Percentiles rank a stretch among this genome's conserved stretches.
These are phyloP conservation scores for Trypoxylus dichotomus DNA, from an alignment of 1,140 invertebrate genomes.

Conservation along the genomic window DNA sequence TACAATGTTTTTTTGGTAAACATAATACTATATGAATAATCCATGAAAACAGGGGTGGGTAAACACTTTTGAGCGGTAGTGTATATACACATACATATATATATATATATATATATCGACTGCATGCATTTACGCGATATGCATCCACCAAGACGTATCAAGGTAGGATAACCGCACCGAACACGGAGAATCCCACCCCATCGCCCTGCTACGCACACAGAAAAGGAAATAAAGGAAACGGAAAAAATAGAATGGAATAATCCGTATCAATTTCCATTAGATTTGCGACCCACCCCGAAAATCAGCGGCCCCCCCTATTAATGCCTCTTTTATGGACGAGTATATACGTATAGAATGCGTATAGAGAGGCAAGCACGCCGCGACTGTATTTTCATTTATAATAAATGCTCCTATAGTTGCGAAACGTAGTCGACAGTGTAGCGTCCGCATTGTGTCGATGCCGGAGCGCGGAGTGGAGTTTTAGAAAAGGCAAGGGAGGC, in stretches of 20 bases:
- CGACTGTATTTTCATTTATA: no score
- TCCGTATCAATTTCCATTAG: background rate
- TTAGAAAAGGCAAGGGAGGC: background rate
- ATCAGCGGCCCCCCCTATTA: background rate
- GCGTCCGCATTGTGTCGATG: background rate
- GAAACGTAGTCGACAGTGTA: background rate
- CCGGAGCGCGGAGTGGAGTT: background rate
- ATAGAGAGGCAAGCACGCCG: background rate
- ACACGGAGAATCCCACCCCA: background rate
- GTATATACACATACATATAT: no score
- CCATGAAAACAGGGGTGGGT: no score
- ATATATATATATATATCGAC: no score
- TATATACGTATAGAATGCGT: background rate
- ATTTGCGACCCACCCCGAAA: background rate
- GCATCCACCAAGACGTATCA: background rate
- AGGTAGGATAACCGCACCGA: background rate
- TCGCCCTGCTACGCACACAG: background rate
- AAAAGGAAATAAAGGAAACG: no score
- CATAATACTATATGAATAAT: no score
- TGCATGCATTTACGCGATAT: background rate
- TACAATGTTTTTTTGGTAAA: no score
- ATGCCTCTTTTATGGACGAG: background rate
- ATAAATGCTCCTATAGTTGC: no score
- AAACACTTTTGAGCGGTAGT: no score
- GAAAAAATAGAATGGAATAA: background rate